These are phyloP conservation scores for Spermophilus dauricus DNA, from an alignment of 2,113 vertebrate species.

Conservation along the genomic window DNA sequence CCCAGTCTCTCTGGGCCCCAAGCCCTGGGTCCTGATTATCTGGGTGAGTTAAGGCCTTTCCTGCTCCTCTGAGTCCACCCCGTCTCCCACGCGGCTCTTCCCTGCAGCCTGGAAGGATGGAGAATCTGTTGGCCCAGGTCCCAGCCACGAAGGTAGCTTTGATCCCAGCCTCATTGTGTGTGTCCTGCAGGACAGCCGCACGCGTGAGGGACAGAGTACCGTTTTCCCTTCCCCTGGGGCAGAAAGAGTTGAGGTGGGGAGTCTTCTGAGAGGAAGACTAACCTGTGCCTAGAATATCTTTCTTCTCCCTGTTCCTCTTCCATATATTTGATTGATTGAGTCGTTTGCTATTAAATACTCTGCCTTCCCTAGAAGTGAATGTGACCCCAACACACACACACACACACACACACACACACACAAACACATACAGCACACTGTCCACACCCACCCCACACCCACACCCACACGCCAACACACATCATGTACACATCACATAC, in stretches of 20 bases:
- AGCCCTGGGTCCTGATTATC: too few species aligned
- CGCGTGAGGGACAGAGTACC: background rate
- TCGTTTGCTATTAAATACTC: background rate
- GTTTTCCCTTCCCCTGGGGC: background rate
- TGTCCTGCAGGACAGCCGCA: rapidly evolving
- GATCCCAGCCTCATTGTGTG: rapidly evolving
- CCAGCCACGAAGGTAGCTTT: too few species aligned
- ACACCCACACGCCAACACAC: background rate
- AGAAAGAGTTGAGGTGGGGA: background rate
- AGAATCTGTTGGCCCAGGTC: background rate
- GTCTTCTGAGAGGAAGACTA: background rate
- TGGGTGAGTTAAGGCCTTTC: rapidly evolving
- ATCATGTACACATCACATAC: background rate
- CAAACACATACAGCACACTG: background rate
- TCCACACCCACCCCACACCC: background rate
- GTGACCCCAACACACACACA: background rate
- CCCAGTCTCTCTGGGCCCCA: background rate
- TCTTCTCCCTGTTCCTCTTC: background rate
- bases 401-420: background rate
- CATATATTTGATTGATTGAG: background rate
- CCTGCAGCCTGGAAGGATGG: background rate
- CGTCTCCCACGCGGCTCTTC: background rate
- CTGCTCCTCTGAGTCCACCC: background rate
- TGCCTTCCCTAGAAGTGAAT: background rate
- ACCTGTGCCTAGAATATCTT: background rate